These are phyloP conservation scores for Aix galericulata DNA, from an alignment of 2,113 vertebrate species.

Conservation along the genomic window DNA sequence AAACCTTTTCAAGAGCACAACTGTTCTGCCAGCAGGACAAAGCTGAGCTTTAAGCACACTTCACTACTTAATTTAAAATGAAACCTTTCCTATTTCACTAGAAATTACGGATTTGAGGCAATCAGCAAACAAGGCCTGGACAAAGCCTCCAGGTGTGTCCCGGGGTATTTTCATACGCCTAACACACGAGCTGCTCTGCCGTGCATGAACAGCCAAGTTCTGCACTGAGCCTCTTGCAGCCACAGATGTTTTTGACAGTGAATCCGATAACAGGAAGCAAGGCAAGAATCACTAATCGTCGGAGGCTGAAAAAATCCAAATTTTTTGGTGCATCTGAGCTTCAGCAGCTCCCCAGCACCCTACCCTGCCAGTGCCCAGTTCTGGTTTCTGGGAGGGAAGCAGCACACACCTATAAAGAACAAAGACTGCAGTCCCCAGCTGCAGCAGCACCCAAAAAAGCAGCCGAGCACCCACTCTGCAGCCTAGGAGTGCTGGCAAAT, in stretches of 20 bases:
- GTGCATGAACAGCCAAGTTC: neutral
- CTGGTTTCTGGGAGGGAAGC: neutral
- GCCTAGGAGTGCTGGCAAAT: conserved; percentile 37
- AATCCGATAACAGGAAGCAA: neutral
- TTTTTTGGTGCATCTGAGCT: neutral
- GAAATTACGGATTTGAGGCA: neutral
- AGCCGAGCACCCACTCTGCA: neutral
- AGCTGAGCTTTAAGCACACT: neutral
- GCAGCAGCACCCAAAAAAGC: neutral
- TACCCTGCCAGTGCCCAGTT: neutral
- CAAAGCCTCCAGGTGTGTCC: neutral
- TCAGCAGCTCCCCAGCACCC: neutral
- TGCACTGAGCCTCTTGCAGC: neutral
- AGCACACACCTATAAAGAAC: neutral
- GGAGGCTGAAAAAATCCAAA: neutral
- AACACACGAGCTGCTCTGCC: neutral
- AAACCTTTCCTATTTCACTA: neutral
- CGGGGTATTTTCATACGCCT: neutral
- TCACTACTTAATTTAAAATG: neutral
- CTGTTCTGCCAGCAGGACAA: neutral
- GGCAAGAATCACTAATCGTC: neutral
- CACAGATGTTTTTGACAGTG: conserved; percentile 21
- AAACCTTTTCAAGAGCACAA: neutral
- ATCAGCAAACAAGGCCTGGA: neutral
- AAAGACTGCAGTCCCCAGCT: neutral